These are phyloP conservation scores for Brachypteracias leptosomus DNA, from an alignment of 2,113 vertebrate species.

Conservation along the genomic window DNA sequence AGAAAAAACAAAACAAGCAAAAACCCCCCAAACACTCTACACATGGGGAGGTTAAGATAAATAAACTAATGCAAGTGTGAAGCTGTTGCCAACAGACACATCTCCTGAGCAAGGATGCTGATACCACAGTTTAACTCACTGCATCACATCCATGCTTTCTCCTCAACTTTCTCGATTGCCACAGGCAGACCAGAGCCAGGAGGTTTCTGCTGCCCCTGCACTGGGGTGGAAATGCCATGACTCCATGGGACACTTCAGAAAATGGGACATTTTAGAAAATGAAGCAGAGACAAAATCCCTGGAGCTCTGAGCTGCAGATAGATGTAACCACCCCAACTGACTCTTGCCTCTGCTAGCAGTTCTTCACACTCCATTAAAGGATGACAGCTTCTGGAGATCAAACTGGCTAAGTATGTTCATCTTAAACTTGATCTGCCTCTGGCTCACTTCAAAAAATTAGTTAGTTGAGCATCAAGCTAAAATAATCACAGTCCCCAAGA, in stretches of 20 bases:
- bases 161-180: background rate
- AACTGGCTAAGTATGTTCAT: background rate
- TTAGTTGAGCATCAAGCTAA: background rate
- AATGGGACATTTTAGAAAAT: background rate
- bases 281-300: background rate
- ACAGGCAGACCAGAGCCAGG: background rate
- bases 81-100: background rate
- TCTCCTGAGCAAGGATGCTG: accelerated
- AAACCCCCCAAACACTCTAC: background rate
- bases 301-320: background rate
- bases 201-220: background rate
- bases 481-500: background rate
- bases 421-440: background rate
- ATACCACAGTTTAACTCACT: background rate
- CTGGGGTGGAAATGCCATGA: background rate
- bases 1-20: background rate
- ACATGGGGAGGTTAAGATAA: background rate
- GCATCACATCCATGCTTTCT: background rate
- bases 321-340: background rate
- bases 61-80: background rate
- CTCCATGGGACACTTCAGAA: background rate
- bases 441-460: background rate
- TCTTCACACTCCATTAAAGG: background rate
- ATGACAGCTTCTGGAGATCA: background rate
- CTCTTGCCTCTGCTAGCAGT: background rate